phyloP scores from a whole-genome alignment of 1,140 invertebrate species.

The Papilio polyxenes region DNA sequence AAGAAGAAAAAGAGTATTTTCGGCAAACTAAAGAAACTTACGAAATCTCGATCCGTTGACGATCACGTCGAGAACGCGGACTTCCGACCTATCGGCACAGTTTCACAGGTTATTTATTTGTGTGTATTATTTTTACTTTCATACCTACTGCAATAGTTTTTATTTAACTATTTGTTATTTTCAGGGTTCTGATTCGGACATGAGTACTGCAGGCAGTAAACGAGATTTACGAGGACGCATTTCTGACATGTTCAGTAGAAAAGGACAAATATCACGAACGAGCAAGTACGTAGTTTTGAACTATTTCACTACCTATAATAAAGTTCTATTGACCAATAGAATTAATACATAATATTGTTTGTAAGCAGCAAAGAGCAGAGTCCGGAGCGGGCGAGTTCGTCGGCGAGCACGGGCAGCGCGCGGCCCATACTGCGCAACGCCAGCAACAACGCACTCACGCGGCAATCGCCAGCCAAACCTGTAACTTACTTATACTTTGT shows the following conservation, averaged over 20 bases:
- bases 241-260: slow-evolving; percentile 90
- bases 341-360: slow-evolving; percentile 10
- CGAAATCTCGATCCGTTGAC: slow-evolving; percentile 91
- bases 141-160: background rate
- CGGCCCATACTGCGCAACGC: slow-evolving; percentile 67
- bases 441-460: slow-evolving; percentile 62
- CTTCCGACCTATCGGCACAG: slow-evolving; percentile 79
- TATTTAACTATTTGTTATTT: slow-evolving; percentile 26
- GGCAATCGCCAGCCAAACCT: slow-evolving; percentile 56
- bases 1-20: slow-evolving; percentile 92
- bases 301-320: no score
- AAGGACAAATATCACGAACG: slow-evolving; percentile 81
- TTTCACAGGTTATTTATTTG: slow-evolving; percentile 74
- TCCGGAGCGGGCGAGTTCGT: slow-evolving; percentile 63
- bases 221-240: slow-evolving; percentile 89
- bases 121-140: background rate
- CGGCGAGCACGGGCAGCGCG: slow-evolving; percentile 49
- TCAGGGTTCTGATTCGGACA: slow-evolving; percentile 89
- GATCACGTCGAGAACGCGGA: slow-evolving; percentile 81
- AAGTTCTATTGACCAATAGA: background rate
- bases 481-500: slow-evolving; percentile 43
- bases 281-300: slow-evolving; percentile 81
- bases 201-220: slow-evolving; percentile 88
- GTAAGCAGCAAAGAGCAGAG: slow-evolving; percentile 72
- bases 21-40: slow-evolving; percentile 91